Evolutionary conservation across 2,113 vertebrate genomes (phyloP), one percentile per base, ranked within the genome.

Genomic region (Uria aalge): DNA sequence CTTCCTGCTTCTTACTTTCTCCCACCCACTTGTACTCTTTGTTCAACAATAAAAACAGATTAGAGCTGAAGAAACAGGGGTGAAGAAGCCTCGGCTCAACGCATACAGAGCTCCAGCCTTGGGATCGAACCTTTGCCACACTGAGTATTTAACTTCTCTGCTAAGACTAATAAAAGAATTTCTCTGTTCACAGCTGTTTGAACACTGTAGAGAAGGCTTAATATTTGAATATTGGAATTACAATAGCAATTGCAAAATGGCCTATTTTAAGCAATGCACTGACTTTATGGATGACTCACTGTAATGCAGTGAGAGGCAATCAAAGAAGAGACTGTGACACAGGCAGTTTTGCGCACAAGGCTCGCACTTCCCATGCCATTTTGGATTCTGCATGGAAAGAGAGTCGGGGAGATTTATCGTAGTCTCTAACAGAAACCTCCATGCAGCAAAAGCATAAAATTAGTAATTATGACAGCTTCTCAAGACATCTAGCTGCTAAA

Each of bases 101-200:
- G 15, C 69, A 76, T 56, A 60, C 83, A 21, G 8, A 52, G 66
- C 38, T 74, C 40, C 88, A 84, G 47, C 41, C 82, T 53, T 7
- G 4, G 63, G 69, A 94, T 16, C 0, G 0, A 84, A 64, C 80
- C 45, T 66, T 26, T 59, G 41, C 47, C 72, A 26, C 0, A 0
- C 29, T 50, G 66, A 67, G 16, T 38, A 55, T 43, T 45, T 15
- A 27, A 4, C 27, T 85, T 11, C 20, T 50, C 36, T 34, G 11
- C 29, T 55, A 43, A 71, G 40, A 48, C 13, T 9, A 45, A 72
- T 4, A 3, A 52, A 48, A 75, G 34, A 64, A 53, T 47, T 64
- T 64, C n/a, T 78, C 71, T 85, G 4, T 38, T 81, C 92, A 45
- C 57, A 79, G 69, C 62, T 76, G 64, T 53, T 92, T 1, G 2